phyloP scores from a whole-genome alignment of 1,140 invertebrate genomes.

The Caenorhabditis elegans region DNA sequence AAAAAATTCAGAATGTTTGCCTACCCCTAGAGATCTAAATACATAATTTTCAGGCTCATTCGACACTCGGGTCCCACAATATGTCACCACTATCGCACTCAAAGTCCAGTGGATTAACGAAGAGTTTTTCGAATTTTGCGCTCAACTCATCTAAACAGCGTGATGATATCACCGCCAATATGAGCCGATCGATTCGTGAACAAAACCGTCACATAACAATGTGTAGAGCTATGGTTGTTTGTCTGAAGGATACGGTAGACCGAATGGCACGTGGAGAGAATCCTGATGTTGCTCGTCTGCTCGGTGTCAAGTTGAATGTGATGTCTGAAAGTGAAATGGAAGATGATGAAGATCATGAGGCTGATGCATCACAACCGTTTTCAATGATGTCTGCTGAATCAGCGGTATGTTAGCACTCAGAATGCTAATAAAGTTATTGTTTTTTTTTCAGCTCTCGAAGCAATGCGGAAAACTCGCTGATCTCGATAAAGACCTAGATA shows the following conservation, averaged over 20 bases:
- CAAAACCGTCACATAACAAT: conserved; percentile 12
- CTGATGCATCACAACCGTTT: conserved; percentile 1
- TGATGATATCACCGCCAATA: background rate
- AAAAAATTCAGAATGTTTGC: no score
- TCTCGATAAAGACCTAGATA: conserved; percentile 15
- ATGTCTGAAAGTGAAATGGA: conserved; percentile 24
- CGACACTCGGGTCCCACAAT: background rate
- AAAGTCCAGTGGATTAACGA: background rate
- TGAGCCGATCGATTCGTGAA: conserved; percentile 9
- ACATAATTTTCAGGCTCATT: background rate
- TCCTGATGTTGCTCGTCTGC: conserved; percentile 6
- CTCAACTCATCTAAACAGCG: background rate
- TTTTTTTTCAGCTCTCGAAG: background rate
- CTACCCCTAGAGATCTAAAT: no score
- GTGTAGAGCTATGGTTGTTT: conserved; percentile 14
- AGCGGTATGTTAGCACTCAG: background rate
- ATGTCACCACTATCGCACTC: conserved; percentile 1
- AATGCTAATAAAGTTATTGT: background rate
- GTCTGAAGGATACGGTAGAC: conserved; percentile 1
- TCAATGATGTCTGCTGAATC: conserved; percentile 11
- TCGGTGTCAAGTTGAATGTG: conserved; percentile 5
- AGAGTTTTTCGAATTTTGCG: background rate
- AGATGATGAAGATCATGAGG: background rate
- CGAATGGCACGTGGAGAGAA: conserved; percentile 13
- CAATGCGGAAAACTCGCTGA: conserved; percentile 6